These are phyloP conservation scores for Coleophora deauratella DNA, from an alignment of 2,888 invertebrate species.

Conservation along the genomic window DNA sequence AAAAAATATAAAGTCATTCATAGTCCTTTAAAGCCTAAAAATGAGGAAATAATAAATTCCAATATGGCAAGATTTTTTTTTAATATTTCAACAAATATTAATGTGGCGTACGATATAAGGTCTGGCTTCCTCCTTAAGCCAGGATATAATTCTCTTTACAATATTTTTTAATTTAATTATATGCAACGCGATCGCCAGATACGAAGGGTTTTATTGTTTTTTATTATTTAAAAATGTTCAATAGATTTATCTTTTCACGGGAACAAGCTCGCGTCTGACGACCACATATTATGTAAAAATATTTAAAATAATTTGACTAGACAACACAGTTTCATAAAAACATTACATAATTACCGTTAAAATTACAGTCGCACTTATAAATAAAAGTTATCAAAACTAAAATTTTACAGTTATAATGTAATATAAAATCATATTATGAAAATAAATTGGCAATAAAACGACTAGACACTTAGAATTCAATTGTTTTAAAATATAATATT, in stretches of 20 bases:
- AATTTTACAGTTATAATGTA: slow-evolving; percentile 9
- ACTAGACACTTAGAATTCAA: slow-evolving; percentile 17
- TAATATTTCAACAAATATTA: slow-evolving; percentile 23
- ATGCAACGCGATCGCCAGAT: slow-evolving; percentile 44
- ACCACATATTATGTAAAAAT: slow-evolving; percentile 30
- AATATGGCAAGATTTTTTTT: too few species aligned
- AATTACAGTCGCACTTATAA: slow-evolving; percentile 59
- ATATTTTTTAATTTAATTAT: slow-evolving; percentile 44
- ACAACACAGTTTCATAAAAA: slow-evolving; percentile 50
- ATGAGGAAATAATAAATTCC: too few species aligned
- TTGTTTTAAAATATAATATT: too few species aligned
- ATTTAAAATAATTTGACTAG: slow-evolving; percentile 67
- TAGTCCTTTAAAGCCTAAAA: too few species aligned
- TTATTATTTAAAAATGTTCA: too few species aligned
- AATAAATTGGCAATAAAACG: slow-evolving; percentile 5
- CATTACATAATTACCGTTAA: slow-evolving; percentile 42
- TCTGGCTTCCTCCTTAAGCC: slow-evolving; percentile 66
- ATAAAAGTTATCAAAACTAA: slow-evolving; percentile 4
- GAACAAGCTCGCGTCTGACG: slow-evolving; percentile 17
- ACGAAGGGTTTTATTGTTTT: slow-evolving; percentile 2
- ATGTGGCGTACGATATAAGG: slow-evolving; percentile 37
- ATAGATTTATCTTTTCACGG: too few species aligned
- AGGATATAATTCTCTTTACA: slow-evolving; percentile 64
- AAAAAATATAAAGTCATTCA: too few species aligned
- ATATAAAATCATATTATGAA: slow-evolving; percentile 1